Conservation (phyloP, 2,888 invertebrate species). For the Temnothorax ravouxi region DNA sequence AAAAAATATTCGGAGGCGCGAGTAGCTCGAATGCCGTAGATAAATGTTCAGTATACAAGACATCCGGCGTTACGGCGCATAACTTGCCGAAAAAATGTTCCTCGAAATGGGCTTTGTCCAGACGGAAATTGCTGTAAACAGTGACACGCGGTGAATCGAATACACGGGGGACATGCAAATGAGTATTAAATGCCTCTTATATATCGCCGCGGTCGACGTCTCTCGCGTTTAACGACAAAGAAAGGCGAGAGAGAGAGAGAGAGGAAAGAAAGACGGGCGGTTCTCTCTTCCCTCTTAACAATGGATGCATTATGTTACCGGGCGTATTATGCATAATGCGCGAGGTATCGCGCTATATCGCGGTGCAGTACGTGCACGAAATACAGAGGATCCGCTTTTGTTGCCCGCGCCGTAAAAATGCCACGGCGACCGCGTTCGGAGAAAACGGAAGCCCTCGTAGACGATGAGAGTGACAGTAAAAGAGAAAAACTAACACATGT, state of each 20-base stretch:
- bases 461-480: slow-evolving; percentile 54
- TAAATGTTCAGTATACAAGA: no score
- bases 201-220: slow-evolving; percentile 58
- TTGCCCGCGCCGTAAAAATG: slow-evolving; percentile 61
- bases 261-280: slow-evolving; percentile 32
- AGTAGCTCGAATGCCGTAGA: neutral
- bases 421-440: slow-evolving; percentile 51
- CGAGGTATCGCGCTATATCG: slow-evolving; percentile 39
- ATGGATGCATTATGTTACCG: slow-evolving; percentile 71
- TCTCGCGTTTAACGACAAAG: slow-evolving; percentile 54
- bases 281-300: slow-evolving; percentile 64
- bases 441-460: slow-evolving; percentile 62
- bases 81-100: neutral
- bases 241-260: neutral
- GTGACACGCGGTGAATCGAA: slow-evolving; percentile 58
- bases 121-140: slow-evolving; percentile 61
- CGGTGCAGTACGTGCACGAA: slow-evolving; percentile 55
- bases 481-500: slow-evolving; percentile 5
- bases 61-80: neutral
- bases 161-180: slow-evolving; percentile 74
- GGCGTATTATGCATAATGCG: slow-evolving; percentile 56
- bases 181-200: slow-evolving; percentile 71
- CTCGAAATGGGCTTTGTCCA: slow-evolving; percentile 11
- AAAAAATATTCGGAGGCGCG: neutral
- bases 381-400: slow-evolving; percentile 63